Evolutionary conservation across 2,888 invertebrate species (phyloP).

Genomic region (Dasysyrphus tricinctus): DNA sequence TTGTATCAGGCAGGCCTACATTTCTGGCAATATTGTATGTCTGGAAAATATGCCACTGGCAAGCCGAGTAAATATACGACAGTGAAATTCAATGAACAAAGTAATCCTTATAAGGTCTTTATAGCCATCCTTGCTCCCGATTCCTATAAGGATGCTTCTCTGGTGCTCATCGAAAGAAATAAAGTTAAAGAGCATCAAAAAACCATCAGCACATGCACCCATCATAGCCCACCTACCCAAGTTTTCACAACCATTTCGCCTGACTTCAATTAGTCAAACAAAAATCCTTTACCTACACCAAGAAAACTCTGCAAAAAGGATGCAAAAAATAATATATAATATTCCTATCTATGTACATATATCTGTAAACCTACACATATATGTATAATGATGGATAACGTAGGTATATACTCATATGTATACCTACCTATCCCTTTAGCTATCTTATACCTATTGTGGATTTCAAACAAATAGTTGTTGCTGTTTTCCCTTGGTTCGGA

Average conservation of each 20-base stretch:
- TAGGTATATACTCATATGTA: not conserved
- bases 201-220: not conserved
- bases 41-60: conserved; percentile 18
- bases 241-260: not conserved
- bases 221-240: conserved; percentile 14
- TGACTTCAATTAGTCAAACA: conserved; percentile 37
- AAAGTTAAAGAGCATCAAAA: conserved; percentile 34
- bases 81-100: conserved; percentile 32
- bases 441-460: not conserved
- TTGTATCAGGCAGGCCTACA: not conserved
- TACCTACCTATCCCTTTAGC: not conserved
- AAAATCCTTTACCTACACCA: conserved; percentile 40
- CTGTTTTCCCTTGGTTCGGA: not conserved
- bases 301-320: conserved; percentile 8
- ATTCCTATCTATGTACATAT: not conserved
- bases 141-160: conserved; percentile 44
- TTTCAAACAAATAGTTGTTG: conserved; percentile 40
- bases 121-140: conserved; percentile 49
- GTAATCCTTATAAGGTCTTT: conserved; percentile 39
- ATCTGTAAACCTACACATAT: too few relatives aligned
- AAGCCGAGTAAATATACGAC: conserved; percentile 16
- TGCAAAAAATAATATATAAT: conserved; percentile 19
- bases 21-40: conserved; percentile 20
- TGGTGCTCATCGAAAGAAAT: conserved; percentile 46
- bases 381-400: not conserved